phyloP scores from a whole-genome alignment of 2,888 invertebrate species.

The Cataglyphis cursor region DNA sequence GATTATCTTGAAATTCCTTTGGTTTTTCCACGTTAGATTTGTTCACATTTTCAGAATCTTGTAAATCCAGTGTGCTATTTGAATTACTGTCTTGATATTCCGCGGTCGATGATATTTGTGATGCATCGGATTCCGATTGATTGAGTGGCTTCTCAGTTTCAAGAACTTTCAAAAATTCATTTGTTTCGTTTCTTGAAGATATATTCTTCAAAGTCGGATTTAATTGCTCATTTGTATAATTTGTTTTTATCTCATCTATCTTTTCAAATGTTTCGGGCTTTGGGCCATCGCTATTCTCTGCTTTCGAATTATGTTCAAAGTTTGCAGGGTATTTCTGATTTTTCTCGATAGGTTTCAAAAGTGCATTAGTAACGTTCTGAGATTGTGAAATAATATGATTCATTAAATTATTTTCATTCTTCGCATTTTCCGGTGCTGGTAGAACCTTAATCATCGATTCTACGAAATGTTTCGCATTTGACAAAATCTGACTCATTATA shows the following conservation, averaged over 20 bases:
- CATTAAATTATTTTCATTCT: background rate
- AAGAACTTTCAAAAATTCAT: background rate
- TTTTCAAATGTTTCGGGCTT: background rate
- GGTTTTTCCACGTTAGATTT: background rate
- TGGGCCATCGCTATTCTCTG: background rate
- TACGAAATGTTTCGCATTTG: background rate
- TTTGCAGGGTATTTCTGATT: background rate
- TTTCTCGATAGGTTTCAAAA: background rate
- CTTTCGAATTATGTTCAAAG: background rate
- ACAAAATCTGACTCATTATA: background rate
- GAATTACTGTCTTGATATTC: background rate
- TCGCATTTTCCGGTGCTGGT: background rate
- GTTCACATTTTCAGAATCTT: background rate
- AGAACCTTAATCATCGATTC: background rate
- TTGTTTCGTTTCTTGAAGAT: background rate
- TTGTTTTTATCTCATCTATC: background rate
- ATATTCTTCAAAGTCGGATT: background rate
- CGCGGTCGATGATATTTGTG: background rate
- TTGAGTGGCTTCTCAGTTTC: background rate
- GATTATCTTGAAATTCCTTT: background rate
- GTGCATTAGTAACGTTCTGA: background rate
- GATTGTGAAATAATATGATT: conserved; percentile 5
- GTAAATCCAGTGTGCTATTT: background rate
- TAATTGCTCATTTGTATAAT: background rate
- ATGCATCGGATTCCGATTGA: background rate